A percentile compares a stretch with the other conserved stretches of the same genome.
These are phyloP conservation scores for Gandaritis pyraliata DNA, from an alignment of 2,888 invertebrate genomes.

Conservation along the genomic window DNA sequence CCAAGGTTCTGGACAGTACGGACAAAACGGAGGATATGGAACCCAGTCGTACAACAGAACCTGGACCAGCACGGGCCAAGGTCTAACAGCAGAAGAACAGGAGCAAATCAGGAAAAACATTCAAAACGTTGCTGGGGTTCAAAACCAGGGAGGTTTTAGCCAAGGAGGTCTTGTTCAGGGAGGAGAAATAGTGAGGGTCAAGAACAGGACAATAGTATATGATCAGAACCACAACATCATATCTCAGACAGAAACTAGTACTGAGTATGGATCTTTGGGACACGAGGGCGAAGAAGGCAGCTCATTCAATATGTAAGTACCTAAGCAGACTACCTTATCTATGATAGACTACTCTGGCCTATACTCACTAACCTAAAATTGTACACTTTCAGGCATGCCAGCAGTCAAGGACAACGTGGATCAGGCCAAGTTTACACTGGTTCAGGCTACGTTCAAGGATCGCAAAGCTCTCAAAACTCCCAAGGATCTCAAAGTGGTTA, in stretches of 20 bases:
- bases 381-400: constrained; percentile 18
- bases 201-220: constrained; percentile 67
- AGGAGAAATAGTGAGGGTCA: constrained; percentile 59
- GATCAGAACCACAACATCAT: constrained; percentile 75
- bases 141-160: constrained; percentile 50
- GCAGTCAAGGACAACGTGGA: constrained; percentile 11
- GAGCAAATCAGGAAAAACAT: constrained; percentile 63
- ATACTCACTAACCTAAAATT: not conserved
- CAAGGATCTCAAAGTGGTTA: constrained; percentile 32
- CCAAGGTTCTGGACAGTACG: constrained; percentile 29
- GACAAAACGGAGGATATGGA: constrained; percentile 43
- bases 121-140: constrained; percentile 50
- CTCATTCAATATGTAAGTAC: constrained; percentile 72
- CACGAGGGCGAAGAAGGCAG: constrained; percentile 77
- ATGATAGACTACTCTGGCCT: too few species aligned
- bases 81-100: constrained; percentile 62
- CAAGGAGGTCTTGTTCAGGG: constrained; percentile 48
- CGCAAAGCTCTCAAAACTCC: constrained; percentile 17
- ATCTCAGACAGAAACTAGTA: constrained; percentile 79
- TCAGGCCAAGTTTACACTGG: constrained; percentile 33
- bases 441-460: constrained; percentile 32
- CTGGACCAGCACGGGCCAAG: constrained; percentile 58
- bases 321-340: too few species aligned
- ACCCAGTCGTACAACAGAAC: constrained; percentile 58
- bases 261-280: constrained; percentile 75